phyloP scores from a whole-genome alignment of 2,888 invertebrate genomes.

The Crepidodera aurea region DNA sequence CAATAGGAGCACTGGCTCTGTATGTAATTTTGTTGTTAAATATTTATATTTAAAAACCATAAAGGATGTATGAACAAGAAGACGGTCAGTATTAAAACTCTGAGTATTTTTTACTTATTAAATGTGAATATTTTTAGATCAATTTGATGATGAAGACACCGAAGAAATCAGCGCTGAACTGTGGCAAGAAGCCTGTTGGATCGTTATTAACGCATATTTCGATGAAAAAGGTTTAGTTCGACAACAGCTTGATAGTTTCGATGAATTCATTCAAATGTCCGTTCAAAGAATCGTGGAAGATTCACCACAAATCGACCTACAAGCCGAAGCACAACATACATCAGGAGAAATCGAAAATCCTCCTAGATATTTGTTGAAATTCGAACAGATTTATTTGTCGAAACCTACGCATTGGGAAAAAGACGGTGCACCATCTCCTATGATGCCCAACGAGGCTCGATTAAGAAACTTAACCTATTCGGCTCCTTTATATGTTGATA shows the following conservation, averaged over 20 bases:
- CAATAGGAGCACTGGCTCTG: too few species aligned
- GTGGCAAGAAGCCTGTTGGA: slow-evolving; percentile 99
- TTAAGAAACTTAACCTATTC: slow-evolving; percentile 97
- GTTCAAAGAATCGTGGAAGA: slow-evolving; percentile 99
- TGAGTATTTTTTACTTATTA: background rate
- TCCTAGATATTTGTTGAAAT: slow-evolving; percentile 91
- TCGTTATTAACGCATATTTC: slow-evolving; percentile 99
- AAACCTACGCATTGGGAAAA: slow-evolving; percentile 99
- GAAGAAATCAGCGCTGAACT: slow-evolving; percentile 97
- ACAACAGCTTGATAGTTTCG: slow-evolving; percentile 98
- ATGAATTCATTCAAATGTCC: slow-evolving; percentile 99
- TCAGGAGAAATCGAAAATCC: slow-evolving; percentile 92
- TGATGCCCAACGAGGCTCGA: slow-evolving; percentile 99
- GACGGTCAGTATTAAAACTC: slow-evolving; percentile 20
- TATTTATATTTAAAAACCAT: background rate
- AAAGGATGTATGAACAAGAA: slow-evolving; percentile 23
- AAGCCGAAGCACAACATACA: slow-evolving; percentile 97
- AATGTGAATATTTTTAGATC: slow-evolving; percentile 47
- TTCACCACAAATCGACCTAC: slow-evolving; percentile 96
- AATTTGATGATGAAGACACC: slow-evolving; percentile 84
- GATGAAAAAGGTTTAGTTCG: slow-evolving; percentile 99
- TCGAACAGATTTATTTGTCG: slow-evolving; percentile 98
- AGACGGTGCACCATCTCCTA: slow-evolving; percentile 98
- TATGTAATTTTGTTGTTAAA: too few species aligned
- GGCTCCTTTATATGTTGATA: slow-evolving; percentile 98